Evolutionary conservation across 2,888 invertebrate genomes (phyloP).

Genomic region (Axea sp.): DNA sequence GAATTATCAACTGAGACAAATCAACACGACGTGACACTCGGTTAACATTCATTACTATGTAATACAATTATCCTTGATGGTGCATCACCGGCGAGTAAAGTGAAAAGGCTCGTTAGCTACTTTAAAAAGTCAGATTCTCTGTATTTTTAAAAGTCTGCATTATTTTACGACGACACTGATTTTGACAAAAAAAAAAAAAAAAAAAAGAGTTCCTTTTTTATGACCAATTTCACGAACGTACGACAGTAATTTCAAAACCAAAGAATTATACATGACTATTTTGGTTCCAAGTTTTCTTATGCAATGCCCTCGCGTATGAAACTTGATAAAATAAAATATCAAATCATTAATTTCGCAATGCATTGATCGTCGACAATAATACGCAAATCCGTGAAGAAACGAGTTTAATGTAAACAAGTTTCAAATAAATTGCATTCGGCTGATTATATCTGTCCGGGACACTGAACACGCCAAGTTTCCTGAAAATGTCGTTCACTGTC

Average conservation of each 20-base stretch:
- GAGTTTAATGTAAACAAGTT: conserved; percentile 46
- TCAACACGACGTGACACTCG: conserved; percentile 10
- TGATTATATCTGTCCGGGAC: conserved; percentile 9
- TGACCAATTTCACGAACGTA: too few species aligned
- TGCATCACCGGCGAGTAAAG: conserved; percentile 2
- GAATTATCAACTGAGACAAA: conserved; percentile 7
- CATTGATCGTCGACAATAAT: conserved; percentile 71
- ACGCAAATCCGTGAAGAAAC: conserved; percentile 70
- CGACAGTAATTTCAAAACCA: too few species aligned
- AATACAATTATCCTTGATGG: conserved; percentile 19
- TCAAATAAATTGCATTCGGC: conserved; percentile 31
- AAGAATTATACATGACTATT: too few species aligned
- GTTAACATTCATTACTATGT: conserved; percentile 13
- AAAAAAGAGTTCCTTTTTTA: too few species aligned
- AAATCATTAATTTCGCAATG: conserved; percentile 66
- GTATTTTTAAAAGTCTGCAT: not conserved
- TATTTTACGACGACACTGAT: too few species aligned
- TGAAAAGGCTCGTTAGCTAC: not conserved
- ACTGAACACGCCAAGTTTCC: conserved; percentile 28
- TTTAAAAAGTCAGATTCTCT: not conserved
- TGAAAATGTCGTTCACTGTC: conserved; percentile 38
- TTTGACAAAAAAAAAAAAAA: too few species aligned
- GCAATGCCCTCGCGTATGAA: conserved; percentile 52
- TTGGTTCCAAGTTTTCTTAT: too few species aligned
- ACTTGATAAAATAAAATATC: conserved; percentile 68